Evolutionary conservation across 2,113 vertebrate genomes (phyloP), one percentile per base, ranked within the genome.

Genomic region (Coptodon rendalli): DNA sequence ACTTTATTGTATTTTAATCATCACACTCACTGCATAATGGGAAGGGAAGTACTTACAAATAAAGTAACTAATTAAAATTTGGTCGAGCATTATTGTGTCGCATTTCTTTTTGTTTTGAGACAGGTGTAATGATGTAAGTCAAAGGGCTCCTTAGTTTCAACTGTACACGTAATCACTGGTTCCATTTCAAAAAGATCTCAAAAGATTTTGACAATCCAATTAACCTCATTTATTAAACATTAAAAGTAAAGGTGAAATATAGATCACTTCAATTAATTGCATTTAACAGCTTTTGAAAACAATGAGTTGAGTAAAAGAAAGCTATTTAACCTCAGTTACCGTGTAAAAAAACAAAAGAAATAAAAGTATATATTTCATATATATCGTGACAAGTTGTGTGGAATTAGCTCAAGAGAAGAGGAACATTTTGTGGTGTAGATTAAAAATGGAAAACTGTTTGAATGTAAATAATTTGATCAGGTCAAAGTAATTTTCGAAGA

Each of bases 61-160:
- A 90, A 85, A 86, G 36, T 83, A 80, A 81, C 78, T 90, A 87
- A 93, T 93, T 94, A 92, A 89, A 85, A 91, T 91, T 16, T 89
- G 50, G 84, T 73, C 80, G 54, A 57, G 45, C 71, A 86, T 86
- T 76, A 59, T 88, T 80, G 40, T 81, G 50, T 78, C 22, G 24
- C 45, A 82, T 73, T 87, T 27, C 66, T 91, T 87, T 87, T 82
- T 13, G 79, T 59, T 78, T 38, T 59, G 63, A 86, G 86, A 83
- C 87, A 86, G 91, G 73, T 84, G 12, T 36, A 38, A 34, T 80
- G 71, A 66, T 63, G 12, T 61, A 90, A 86, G 82, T 63, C 13
- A 34, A 90, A 92, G 53, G 36, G 24, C 14, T 68, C 17, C 84
- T 71, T 89, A 82, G 61, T 83, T 91, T 59, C 16, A 79, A 6